These are phyloP conservation scores for Rousettus madagascariensis DNA, from an alignment of 2,797 vertebrate genomes.

Conservation along the genomic window DNA sequence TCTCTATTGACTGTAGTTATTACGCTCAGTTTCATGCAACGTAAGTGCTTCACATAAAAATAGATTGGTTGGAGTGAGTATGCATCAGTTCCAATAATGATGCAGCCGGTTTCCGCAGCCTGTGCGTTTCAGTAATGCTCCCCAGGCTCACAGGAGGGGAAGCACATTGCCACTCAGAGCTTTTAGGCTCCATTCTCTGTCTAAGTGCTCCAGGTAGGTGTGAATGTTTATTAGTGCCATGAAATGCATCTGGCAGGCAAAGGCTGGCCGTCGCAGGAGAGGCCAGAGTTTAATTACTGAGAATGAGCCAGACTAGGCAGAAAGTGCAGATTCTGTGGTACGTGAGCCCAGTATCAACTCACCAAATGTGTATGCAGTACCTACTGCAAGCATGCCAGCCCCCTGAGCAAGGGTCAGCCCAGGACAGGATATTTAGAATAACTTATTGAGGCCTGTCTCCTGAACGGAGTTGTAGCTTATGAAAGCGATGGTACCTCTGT, in stretches of 20 bases:
- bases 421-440: neutral
- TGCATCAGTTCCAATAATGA: slow-evolving; percentile 84
- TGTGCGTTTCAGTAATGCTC: slow-evolving; percentile 78
- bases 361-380: neutral
- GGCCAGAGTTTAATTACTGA: slow-evolving; percentile 6
- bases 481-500: neutral
- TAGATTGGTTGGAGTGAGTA: slow-evolving; percentile 82
- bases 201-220: slow-evolving; percentile 74
- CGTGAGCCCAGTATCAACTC: neutral
- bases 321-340: neutral
- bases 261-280: slow-evolving; percentile 61
- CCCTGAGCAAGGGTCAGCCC: neutral
- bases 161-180: slow-evolving; percentile 56
- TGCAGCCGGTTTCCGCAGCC: slow-evolving; percentile 68
- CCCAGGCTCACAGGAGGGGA: slow-evolving; percentile 72
- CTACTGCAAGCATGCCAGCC: neutral
- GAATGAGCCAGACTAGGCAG: neutral
- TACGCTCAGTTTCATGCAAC: slow-evolving; percentile 82
- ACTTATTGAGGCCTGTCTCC: neutral
- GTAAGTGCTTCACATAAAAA: slow-evolving; percentile 86
- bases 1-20: slow-evolving; percentile 82
- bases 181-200: slow-evolving; percentile 79
- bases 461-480: neutral
- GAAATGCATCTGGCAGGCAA: slow-evolving; percentile 66
- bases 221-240: slow-evolving; percentile 77